Conservation (phyloP, 2,797 vertebrate genomes). For the Sciurus carolinensis region DNA sequence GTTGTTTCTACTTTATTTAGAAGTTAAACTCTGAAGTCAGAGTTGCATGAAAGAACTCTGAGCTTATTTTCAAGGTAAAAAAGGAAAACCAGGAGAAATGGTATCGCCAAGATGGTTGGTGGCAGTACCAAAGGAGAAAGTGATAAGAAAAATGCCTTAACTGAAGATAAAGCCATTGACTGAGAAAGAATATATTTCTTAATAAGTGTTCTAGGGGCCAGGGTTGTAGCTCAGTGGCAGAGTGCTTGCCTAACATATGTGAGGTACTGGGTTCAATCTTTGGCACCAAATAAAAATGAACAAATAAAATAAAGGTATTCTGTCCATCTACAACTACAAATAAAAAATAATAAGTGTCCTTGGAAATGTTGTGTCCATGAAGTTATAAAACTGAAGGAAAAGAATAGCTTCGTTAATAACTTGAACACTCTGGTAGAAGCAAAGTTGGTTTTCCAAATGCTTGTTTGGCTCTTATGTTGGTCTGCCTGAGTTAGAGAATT, state of each 20-base stretch:
- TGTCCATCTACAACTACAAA: no score
- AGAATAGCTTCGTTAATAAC: not conserved
- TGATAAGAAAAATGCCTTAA: not conserved
- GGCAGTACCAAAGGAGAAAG: not conserved
- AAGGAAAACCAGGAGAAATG: not conserved
- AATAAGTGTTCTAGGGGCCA: not conserved
- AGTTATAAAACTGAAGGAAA: not conserved
- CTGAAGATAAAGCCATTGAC: not conserved
- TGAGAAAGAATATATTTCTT: not conserved
- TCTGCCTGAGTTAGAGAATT: not conserved
- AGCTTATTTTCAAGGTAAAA: conserved; percentile 13
- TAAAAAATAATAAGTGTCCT: not conserved
- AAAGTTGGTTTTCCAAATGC: not conserved
- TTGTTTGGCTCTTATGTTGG: not conserved
- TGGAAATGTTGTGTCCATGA: not conserved
- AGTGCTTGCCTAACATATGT: no score
- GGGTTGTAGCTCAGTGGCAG: no score
- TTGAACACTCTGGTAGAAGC: not conserved
- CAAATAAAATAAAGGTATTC: no score
- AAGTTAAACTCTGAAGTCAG: not conserved
- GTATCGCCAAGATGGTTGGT: not conserved
- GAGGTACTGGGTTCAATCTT: no score
- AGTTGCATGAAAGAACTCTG: not conserved
- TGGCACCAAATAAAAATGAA: no score
- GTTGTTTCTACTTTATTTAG: not conserved